Evolutionary conservation across 2,888 invertebrate species (phyloP).

Genomic region (Zaprionus obscuricornis): DNA sequence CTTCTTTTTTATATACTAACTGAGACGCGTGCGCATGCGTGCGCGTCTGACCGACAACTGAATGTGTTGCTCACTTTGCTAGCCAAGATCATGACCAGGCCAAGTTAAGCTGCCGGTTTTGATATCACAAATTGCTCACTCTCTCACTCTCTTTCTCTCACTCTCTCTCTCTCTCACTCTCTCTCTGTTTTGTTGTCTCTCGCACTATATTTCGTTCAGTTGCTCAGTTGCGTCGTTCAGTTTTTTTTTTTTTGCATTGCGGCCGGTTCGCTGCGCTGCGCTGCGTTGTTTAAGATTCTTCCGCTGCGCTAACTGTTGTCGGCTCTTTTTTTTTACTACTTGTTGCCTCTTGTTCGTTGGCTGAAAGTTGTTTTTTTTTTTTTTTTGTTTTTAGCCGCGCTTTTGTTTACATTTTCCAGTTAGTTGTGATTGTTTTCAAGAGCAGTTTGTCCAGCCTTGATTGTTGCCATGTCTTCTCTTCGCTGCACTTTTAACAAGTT

Average conservation of each 20-base stretch:
- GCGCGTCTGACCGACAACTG: slow-evolving; percentile 73
- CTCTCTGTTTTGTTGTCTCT: no score
- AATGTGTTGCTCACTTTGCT: slow-evolving; percentile 35
- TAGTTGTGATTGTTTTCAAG: slow-evolving; percentile 56
- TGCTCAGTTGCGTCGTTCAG: slow-evolving; percentile 47
- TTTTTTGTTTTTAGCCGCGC: no score
- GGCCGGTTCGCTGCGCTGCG: no score
- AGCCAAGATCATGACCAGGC: slow-evolving; percentile 67
- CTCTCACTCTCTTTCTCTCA: slow-evolving; percentile 11
- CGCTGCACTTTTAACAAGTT: slow-evolving; percentile 24
- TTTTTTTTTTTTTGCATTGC: slow-evolving; percentile 40
- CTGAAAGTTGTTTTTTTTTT: slow-evolving; percentile 69
- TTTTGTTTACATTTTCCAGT: slow-evolving; percentile 72
- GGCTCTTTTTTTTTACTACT: no score
- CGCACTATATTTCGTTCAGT: slow-evolving; percentile 46
- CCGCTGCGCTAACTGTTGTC: slow-evolving; percentile 63
- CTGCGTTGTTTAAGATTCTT: no score
- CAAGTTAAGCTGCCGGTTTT: slow-evolving; percentile 22
- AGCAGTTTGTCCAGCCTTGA: slow-evolving; percentile 52
- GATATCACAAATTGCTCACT: no score
- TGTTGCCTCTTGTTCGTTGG: no score
- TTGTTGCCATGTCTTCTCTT: slow-evolving; percentile 10
- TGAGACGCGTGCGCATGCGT: slow-evolving; percentile 65
- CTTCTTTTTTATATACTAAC: slow-evolving; percentile 4
- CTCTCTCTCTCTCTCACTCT: slow-evolving; percentile 9